Base-by-base conservation (phyloP, 2,888 invertebrate genomes). In the Unio pictorum region DNA sequence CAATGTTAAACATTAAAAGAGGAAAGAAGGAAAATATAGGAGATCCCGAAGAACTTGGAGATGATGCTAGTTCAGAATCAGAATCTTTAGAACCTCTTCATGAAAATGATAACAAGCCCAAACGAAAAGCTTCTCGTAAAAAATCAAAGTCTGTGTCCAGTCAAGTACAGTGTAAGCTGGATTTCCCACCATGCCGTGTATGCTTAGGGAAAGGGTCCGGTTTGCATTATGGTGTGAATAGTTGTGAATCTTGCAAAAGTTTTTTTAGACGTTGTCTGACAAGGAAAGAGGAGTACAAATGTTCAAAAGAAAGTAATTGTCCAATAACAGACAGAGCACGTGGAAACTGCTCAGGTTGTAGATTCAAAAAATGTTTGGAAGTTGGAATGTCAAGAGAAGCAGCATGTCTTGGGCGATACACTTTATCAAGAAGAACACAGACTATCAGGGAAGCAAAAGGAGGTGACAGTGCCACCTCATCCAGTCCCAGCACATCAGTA, bases 401-500 rank as follows among this genome's bases (percentile, higher is more conserved):
- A 17, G 77, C 77, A 11, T 73, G 72, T 67, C 45, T 77, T 20
- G 77, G 77, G 6, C n/a, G 77, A 28, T 77, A 77, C 64, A 77
- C 77, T 11, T 59, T 77, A 20, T 72, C 77, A 17, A 28, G 77
- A 5, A 28, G 77, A 23, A 77, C 77, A 1, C 66, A 71, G 63
- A 77, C 77, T 55, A 77, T 77, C 5, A 77, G 74, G 77, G 77
- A 77, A 63, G 77, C 77, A 17, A 77, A 77, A 55, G 74, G 74
- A 15, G 23, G 63, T 8, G 61, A 26, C 18, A 23, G 66, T 62
- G 58, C 18, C n/a, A 30, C 55, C 23, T 64, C 60, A n/a, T 34
- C 18, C 56, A 26, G 60, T 30, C 59, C 23, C 11, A 34, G 17
- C n/a, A 45, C 34, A 59, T 45, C 45, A 45, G 63, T 34, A 45